Percentiles rank a stretch among this genome's conserved stretches.
phyloP scores from a whole-genome alignment of 64 coral and sea anemone species.

The Montipora efflorescens region DNA sequence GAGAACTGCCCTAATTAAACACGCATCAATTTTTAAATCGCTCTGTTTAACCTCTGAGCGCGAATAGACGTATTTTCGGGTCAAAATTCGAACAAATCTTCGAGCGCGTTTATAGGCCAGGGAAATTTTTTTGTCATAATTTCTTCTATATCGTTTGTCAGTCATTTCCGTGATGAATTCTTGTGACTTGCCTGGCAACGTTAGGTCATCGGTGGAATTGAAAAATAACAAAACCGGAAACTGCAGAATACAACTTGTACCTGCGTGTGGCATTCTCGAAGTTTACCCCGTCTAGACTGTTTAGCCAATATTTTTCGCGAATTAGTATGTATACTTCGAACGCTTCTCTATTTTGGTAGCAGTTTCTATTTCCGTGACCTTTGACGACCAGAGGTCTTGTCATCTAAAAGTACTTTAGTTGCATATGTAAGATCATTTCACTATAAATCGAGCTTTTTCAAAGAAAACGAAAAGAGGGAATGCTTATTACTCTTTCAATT shows the following conservation, averaged over 20 bases:
- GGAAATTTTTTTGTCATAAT: background rate
- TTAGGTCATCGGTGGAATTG: slow-evolving; percentile 34
- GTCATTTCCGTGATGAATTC: background rate
- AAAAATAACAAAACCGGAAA: slow-evolving; percentile 25
- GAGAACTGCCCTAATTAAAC: slow-evolving; percentile 21
- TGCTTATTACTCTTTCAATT: background rate
- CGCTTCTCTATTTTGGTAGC: background rate
- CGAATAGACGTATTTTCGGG: background rate
- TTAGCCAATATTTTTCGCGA: background rate
- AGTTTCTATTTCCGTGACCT: background rate
- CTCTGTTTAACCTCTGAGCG: slow-evolving; percentile 5
- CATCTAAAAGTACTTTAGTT: background rate
- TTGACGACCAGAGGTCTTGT: background rate
- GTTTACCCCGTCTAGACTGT: background rate
- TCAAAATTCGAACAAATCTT: background rate
- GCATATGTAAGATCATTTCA: background rate
- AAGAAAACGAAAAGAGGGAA: background rate
- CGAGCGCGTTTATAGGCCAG: no score
- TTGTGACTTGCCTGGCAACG: slow-evolving; percentile 24
- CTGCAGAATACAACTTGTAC: background rate
- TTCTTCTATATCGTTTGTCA: slow-evolving; percentile 26
- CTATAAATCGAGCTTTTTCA: background rate
- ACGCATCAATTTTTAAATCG: slow-evolving; percentile 46
- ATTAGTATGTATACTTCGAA: background rate
- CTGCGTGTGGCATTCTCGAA: slow-evolving; percentile 3